Base-by-base conservation (phyloP, 2,113 vertebrate genomes). In the Eulemur rufifrons region DNA sequence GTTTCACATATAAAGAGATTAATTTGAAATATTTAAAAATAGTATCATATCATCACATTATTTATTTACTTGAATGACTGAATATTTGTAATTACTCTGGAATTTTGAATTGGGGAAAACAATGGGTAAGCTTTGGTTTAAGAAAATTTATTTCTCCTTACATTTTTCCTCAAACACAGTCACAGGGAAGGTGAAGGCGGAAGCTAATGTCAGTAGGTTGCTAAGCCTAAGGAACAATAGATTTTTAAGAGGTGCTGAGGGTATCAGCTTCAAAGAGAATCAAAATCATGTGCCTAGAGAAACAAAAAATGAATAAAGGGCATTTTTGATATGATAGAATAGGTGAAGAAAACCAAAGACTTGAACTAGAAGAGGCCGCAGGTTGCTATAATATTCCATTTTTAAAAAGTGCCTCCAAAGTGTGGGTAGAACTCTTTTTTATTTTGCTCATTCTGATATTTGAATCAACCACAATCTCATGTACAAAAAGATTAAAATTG, bases 221-320 rank as follows among this genome's bases (percentile, higher is more conserved):
- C n/a, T 59, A 73, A 93, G 64, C 66, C 81, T 86, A 69, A 95
- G 89, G 73, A 95, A 86, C 45, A 96, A 93, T 64, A 83, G 81
- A 89, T 71, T 94, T 97, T 93, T 94, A 97, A 93, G 85, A 85
- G 61, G 68, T 59, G 54, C n/a, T 45, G 20, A 89, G 32, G 45
- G 34, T 71, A 32, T 71, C 73, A 15, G 42, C 74, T 96, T 97
- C 90, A 96, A 96, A 95, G 90, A 97, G 86, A 94, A 96, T 96
- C 64, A 95, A 95, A 97, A 91, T 80, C 80, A 71, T 81, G 39
- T 86, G 80, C 74, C 37, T 56, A 91, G 69, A 61, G 86, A 86
- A 97, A 89, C 64, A 69, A 42, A 59, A 96, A 91, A 81, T 50
- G 81, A 96, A 95, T 97, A 97, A 96, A 95, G 80, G 87, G n/a